Conservation (phyloP, 2,797 vertebrate genomes). For the Natrix natrix region DNA sequence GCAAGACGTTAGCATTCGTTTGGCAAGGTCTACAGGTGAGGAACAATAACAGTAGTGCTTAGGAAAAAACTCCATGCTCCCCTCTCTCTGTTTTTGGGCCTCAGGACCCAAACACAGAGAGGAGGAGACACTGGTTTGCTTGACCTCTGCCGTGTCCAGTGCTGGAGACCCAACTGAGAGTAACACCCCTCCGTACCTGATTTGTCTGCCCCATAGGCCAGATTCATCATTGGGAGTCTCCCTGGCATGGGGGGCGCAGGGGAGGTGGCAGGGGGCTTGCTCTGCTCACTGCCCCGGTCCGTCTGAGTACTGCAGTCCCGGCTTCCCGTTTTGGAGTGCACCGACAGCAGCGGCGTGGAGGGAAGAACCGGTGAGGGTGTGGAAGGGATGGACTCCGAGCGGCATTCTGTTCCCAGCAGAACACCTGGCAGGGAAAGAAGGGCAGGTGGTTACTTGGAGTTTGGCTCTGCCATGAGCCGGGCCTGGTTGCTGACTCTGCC, state of each 20-base stretch:
- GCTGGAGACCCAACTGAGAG: neutral
- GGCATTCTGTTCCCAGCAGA: constrained; percentile 90
- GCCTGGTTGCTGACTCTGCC: neutral
- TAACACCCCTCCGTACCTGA: constrained; percentile 72
- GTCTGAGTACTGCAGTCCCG: constrained; percentile 97
- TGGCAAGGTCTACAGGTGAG: neutral
- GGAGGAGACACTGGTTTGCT: neutral
- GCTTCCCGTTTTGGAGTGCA: constrained; percentile 94
- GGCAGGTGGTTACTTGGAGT: neutral
- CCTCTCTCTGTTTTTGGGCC: too few relatives aligned
- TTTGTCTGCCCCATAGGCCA: constrained; percentile 85
- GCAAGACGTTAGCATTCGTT: neutral
- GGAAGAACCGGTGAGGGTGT: constrained; percentile 91
- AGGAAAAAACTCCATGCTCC: neutral
- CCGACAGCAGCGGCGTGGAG: constrained; percentile 82
- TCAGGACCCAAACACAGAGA: neutral
- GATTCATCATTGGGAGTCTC: constrained; percentile 79
- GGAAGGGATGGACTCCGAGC: constrained; percentile 88
- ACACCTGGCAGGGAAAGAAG: constrained; percentile 74
- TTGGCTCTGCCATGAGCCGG: neutral
- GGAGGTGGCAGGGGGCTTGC: constrained; percentile 69
- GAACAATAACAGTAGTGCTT: neutral
- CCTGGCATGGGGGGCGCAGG: constrained; percentile 67
- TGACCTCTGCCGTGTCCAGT: neutral
- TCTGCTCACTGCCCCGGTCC: constrained; percentile 81